Evolutionary conservation across 2,113 vertebrate genomes (phyloP), one percentile per base, ranked within the genome.

Genomic region (Canis aureus): DNA sequence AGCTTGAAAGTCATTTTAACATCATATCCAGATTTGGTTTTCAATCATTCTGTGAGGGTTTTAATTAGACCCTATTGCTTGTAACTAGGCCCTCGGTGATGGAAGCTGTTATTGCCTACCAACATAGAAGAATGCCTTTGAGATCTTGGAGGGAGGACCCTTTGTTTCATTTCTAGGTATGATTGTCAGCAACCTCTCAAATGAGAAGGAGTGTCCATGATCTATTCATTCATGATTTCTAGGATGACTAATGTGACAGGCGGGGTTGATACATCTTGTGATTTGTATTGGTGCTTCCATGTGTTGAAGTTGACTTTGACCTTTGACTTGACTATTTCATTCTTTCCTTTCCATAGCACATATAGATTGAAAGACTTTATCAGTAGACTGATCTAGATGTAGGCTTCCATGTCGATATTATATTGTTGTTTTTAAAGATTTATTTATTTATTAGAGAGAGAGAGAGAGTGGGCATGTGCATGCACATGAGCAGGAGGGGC

Each of bases 1-100:
- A 93, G 73, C 35, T n/a, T 93, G 64, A 95, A 81, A 94, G 69
- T 86, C 27, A 51, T 87, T 96, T 95, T 89, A 64, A 57, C n/a
- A 3, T 96, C 64, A 38, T 27, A 78, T 96, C 62, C 29, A 79
- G 67, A 87, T 76, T 60, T 74, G 83, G 29, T 78, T 86, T 89
- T 79, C 79, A 80, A 51, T 97, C 25, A 80, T 93, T 93, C 55
- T 66, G 10, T 89, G 32, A 93, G 57, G 17, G 35, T 86, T 97
- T 96, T 79, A 43, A 49, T 74, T 89, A 81, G 81, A 78, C 55
- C n/a, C 2, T 29, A 81, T 43, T 89, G 69, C 43, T n/a, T 69
- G 1, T 55, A 89, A 86, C 53, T 15, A 95, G 55, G 23, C 38
- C 55, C 38, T 59, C 27, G 11, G 84, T 62, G 69, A 89, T 49